Evolutionary conservation across 2,797 vertebrate species (phyloP), one percentile per base, ranked within the genome.

Genomic region (Gallinago stenura): DNA sequence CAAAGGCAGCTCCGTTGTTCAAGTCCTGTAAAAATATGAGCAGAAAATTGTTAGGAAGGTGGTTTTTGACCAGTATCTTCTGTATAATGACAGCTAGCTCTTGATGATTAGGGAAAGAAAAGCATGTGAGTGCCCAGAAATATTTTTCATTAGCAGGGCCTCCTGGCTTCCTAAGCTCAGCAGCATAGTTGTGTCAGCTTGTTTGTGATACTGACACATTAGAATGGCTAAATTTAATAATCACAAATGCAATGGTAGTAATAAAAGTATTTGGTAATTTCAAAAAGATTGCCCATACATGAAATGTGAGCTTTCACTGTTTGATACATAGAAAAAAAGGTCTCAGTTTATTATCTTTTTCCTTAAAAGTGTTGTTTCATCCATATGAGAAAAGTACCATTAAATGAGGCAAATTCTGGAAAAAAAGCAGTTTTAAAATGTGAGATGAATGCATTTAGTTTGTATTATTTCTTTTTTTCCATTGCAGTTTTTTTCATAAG

Each of bases 401-500:
- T 71, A 87, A 95, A 84, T 76, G 24, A 64, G 64, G 48, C 61
- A 58, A n/a, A 66, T 90, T 73, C 60, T 39, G n/a, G 57, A 73
- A 53, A 68, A 61, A 5, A 2, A 4, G n/a, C 41, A 18, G 5
- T 89, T 93, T 95, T 95, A 71, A 71, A 87, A 82, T 60, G 53
- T 86, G 93, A 94, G 82, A 96, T 84, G 89, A 94, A 90, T 87
- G 48, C 14, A 16, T 94, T 96, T 95, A 88, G 85, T 95, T 97
- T 96, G 83, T 95, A 76, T 78, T 39, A 86, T 96, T 96, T 98
- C 93, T 94, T 96, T 97, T 95, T 95, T 94, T 96, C 53, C 89
- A 71, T 97, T 94, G 89, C 69, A 78, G 91, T 95, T 95, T 98
- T 97, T 97, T 94, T 97, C 97, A 78, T 77, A 93, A 95, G 96